Conservation (phyloP, 2,113 vertebrate species). For the Osmerus eperlanus region DNA sequence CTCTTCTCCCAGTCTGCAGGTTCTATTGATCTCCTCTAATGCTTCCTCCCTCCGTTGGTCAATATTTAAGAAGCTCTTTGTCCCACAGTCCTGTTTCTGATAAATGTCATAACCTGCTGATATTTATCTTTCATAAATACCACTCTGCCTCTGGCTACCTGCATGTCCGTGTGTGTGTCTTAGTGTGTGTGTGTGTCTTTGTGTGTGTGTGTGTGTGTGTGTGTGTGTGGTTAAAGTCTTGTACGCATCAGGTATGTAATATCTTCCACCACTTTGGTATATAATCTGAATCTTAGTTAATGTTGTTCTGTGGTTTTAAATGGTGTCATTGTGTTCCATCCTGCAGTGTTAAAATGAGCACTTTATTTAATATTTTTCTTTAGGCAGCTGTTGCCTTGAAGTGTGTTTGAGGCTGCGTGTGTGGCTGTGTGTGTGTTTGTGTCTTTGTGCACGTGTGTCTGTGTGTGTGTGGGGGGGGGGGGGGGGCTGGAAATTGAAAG, state of each 20-base stretch:
- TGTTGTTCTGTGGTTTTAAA: too few species aligned
- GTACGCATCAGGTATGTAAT: background rate
- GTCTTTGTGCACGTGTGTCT: background rate
- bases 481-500: background rate
- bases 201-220: background rate
- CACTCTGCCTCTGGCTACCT: background rate
- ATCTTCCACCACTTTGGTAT: too few species aligned
- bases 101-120: constrained; percentile 60
- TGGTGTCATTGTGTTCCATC: too few species aligned
- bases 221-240: background rate
- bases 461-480: background rate
- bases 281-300: too few species aligned
- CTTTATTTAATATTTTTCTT: too few species aligned
- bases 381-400: too few species aligned
- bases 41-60: constrained; percentile 42
- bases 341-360: too few species aligned
- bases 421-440: background rate
- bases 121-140: constrained; percentile 58
- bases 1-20: constrained; percentile 1
- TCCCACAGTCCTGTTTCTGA: constrained; percentile 36
- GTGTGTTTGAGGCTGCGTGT: too few species aligned
- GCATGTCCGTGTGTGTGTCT: background rate
- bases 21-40: constrained; percentile 39
- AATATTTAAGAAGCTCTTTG: constrained; percentile 57
- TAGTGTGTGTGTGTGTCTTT: background rate